A percentile compares a stretch with the other conserved stretches of the same genome.
Evolutionary conservation across 2,113 vertebrate species (phyloP).

Genomic region (Anhinga anhinga): DNA sequence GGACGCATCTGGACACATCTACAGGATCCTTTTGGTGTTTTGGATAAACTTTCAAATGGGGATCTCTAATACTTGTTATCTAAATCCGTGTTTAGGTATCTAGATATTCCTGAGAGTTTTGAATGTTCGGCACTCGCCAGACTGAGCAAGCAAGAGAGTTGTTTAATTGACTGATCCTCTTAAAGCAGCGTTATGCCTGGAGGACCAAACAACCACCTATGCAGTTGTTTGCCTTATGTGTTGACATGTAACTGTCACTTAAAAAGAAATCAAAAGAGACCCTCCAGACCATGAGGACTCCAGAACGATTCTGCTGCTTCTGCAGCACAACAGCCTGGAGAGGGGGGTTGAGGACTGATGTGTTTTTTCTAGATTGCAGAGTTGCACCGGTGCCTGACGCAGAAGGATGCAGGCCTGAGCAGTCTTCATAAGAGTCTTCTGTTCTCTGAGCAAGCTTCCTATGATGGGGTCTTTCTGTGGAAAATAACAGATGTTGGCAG

Average conservation of each 20-base stretch:
- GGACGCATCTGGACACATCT: neutral
- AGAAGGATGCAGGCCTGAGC: slow-evolving; percentile 78
- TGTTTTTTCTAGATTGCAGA: slow-evolving; percentile 70
- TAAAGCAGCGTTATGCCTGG: neutral
- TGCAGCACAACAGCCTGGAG: neutral
- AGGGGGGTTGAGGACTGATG: accelerated
- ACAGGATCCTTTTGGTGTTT: neutral
- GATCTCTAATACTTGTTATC: neutral
- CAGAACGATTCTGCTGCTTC: neutral
- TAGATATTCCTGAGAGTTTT: neutral
- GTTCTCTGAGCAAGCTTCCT: slow-evolving; percentile 78
- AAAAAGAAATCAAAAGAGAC: neutral
- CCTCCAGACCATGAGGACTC: neutral
- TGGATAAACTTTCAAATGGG: neutral
- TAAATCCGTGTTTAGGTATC: neutral
- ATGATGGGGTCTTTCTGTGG: slow-evolving; percentile 83
- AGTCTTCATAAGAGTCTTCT: slow-evolving; percentile 75
- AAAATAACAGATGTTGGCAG: slow-evolving; percentile 78
- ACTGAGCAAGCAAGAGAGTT: neutral
- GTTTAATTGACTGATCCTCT: neutral
- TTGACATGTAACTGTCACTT: neutral
- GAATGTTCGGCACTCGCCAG: neutral
- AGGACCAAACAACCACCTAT: neutral
- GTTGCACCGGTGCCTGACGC: slow-evolving; percentile 74
- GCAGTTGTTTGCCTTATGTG: neutral